Base-by-base conservation (phyloP, 2,113 vertebrate genomes). In the Platysteira castanea region DNA sequence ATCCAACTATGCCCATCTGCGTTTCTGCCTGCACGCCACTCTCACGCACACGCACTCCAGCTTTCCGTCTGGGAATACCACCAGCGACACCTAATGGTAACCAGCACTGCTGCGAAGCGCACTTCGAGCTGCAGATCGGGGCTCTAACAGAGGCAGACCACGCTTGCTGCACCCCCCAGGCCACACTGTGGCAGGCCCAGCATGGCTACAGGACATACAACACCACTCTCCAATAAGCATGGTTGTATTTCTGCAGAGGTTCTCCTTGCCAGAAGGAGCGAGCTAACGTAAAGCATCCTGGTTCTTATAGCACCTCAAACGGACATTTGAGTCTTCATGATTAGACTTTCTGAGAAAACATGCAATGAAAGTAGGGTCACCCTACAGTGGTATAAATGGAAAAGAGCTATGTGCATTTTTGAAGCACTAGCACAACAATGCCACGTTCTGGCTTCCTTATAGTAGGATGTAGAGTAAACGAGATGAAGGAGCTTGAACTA, bases 11-110 rank as follows among this genome's bases (percentile, higher is more conserved):
- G 80, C 85, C 61, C 59, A 87, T 35, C 20, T 89, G 35, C 3
- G 3, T 49, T 86, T 70, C 20, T 54, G 39, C 60, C 46, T 11
- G n/a, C 1, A 9, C 42, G 42, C 59, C 47, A 42, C 23, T 3
- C 4, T 7, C 59, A 30, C 41, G 27, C 35, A 31, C 46, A n/a
- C n/a, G 42, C 9, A 18, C 35, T 39, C 56, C 69, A 39, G 54
- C 50, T 4, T 37, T 78, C 70, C 77, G 42, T 28, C 22, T 8
- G 35, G 79, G 54, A 76, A 78, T 11, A 56, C 47, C 41, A 31
- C 18, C 68, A 86, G 78, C 33, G 83, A 95, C 91, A 61, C 59
- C 95, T 93, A 75, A 87, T 7, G 93, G 90, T 35, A 27, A 10
- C 15, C 22, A 46, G 14, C 46, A 24, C 9, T 30, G 82, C 84